These are phyloP conservation scores for Xestia rhomboidea DNA, from an alignment of 2,888 invertebrate genomes.

Conservation along the genomic window DNA sequence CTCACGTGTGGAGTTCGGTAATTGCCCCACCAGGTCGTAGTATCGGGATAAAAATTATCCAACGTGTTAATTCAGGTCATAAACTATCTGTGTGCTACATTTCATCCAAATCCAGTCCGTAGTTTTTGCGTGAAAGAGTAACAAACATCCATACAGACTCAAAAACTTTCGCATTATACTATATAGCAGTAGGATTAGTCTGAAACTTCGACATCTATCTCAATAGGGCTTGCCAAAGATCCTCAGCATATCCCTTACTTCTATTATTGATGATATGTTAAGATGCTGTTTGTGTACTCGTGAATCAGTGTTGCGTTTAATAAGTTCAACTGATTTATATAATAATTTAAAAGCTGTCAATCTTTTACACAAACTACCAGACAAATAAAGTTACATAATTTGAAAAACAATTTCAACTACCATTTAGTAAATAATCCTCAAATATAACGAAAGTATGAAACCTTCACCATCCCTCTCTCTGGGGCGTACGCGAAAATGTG, in stretches of 20 bases:
- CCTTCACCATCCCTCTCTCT: conserved; percentile 59
- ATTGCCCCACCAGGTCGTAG: too few relatives aligned
- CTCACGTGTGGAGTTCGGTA: too few relatives aligned
- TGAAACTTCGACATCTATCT: neutral
- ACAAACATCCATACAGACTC: too few relatives aligned
- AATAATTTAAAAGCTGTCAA: neutral
- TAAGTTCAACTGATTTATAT: neutral
- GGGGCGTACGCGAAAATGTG: conserved; percentile 67
- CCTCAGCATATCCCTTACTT: neutral
- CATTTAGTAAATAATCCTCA: neutral
- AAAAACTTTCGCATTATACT: too few relatives aligned
- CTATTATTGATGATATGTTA: neutral
- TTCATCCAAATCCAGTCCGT: too few relatives aligned
- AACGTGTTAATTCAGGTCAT: too few relatives aligned
- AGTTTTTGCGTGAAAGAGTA: too few relatives aligned
- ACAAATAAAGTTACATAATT: neutral
- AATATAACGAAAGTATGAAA: neutral
- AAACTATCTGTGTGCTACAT: too few relatives aligned
- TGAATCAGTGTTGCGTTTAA: neutral
- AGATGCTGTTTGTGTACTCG: neutral
- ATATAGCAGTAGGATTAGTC: too few relatives aligned
- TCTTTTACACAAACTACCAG: neutral
- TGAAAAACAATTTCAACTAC: neutral
- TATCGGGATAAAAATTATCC: too few relatives aligned
- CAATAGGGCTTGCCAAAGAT: neutral